Conservation (phyloP, 2,113 vertebrate genomes). For the Coptodon bakossiorum region DNA sequence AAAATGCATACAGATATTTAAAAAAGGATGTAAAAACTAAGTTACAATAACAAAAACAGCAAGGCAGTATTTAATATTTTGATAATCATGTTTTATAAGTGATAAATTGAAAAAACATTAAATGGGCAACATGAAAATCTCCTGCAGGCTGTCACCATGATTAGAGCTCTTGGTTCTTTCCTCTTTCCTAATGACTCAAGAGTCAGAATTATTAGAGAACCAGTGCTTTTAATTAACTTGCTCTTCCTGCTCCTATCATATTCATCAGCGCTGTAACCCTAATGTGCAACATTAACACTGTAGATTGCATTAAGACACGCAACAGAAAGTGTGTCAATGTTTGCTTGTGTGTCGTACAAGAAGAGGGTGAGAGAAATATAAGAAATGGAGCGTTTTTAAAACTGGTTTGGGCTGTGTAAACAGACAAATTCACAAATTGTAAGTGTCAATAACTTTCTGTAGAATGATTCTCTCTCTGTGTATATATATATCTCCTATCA, state of each 20-base stretch:
- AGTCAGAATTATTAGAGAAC: neutral
- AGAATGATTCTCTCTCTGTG: neutral
- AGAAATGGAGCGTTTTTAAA: neutral
- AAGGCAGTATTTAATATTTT: neutral
- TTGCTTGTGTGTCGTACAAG: neutral
- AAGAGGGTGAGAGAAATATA: neutral
- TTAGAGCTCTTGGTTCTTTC: neutral
- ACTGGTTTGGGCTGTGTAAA: neutral
- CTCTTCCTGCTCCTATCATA: neutral
- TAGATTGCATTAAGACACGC: neutral
- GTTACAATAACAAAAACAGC: neutral
- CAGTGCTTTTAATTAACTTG: neutral
- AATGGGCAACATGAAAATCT: neutral
- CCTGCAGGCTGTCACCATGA: neutral
- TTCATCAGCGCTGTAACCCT: neutral
- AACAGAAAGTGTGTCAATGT: neutral
- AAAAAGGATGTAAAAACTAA: neutral
- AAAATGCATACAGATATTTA: neutral
- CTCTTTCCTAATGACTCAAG: neutral
- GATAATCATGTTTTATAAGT: neutral
- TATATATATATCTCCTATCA: neutral
- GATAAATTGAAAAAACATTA: neutral
- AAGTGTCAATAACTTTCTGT: neutral
- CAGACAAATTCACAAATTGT: neutral
- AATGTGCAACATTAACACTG: neutral